Conservation (phyloP, 2,113 vertebrate species). For the Eurypyga helias region DNA sequence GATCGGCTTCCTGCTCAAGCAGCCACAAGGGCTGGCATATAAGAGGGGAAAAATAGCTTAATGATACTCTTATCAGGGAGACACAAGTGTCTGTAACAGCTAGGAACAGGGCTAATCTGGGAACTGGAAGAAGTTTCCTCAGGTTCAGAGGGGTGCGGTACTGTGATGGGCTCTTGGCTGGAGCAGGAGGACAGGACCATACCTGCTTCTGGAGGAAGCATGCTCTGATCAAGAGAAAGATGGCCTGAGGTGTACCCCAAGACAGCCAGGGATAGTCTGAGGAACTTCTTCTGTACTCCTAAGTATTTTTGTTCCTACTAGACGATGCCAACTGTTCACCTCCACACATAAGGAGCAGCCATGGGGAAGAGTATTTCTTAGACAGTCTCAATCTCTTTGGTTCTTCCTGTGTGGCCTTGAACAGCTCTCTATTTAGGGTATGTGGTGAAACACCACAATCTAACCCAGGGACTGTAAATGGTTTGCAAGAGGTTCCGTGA, state of each 20-base stretch:
- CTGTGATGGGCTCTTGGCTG: background rate
- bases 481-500: slow-evolving; percentile 61
- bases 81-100: background rate
- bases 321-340: background rate
- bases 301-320: background rate
- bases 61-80: background rate
- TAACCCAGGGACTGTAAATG: slow-evolving; percentile 57
- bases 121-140: background rate
- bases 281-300: background rate
- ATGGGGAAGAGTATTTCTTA: background rate
- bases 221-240: background rate
- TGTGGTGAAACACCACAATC: slow-evolving; percentile 47
- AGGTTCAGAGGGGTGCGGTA: background rate
- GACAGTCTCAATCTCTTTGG: background rate
- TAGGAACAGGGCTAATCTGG: background rate
- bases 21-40: background rate
- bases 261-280: background rate
- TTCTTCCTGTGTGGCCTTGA: slow-evolving; percentile 64
- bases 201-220: background rate
- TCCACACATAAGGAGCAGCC: background rate
- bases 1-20: background rate
- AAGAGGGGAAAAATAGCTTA: background rate
- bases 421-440: slow-evolving; percentile 44
- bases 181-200: background rate
- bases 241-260: background rate